Evolutionary conservation across 2,797 vertebrate species (phyloP), one percentile per base, ranked within the genome.

Genomic region (Xiphophorus birchmanni): DNA sequence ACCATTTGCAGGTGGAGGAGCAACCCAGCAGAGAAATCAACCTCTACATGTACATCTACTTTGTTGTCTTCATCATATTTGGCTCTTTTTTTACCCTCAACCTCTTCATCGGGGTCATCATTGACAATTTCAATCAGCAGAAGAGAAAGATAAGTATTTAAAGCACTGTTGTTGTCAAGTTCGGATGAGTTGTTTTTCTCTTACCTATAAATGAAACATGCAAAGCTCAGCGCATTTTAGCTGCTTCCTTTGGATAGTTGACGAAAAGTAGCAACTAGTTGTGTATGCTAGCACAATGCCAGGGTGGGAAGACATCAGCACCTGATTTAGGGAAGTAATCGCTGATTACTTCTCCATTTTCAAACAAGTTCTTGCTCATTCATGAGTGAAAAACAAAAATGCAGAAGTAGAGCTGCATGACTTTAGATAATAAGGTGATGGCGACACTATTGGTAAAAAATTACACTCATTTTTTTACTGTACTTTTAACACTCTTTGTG

Each of bases 71-170:
- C 95, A 99, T 99, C 95, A 99, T 99, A 93, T 99, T 99, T 0
- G 98, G 98, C 71, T 99, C 99, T 71, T 99, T 99, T 95, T 99
- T 99, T 95, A 99, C 99, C 26, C 87, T 99, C 86, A 99, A 99
- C 86, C 97, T 99, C 80, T 99, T 99, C 93, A 99, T 99, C 0
- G 99, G 99, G 54, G 99, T 99, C 92, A 99, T 99, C 92, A 99
- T 99, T 50, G 98, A 99, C 94, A 99, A 99, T 93, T 99, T 99
- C 88, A 99, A 99, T 93, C 99, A 99, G 76, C 99, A 99, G 94
- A 99, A 99, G 94, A 97, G 98, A 96, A 99, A 99, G 97, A 99
- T 99, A 96, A 95, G 99, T 98, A 96, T 90, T 73, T 11, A 47
- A 35, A 73, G 21, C 0, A 10, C 52, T 10, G 52, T 32, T 4